A percentile compares a stretch with the other conserved stretches of the same genome.
Conservation (phyloP, 2,888 invertebrate species). For the Luperina nickerlii region DNA sequence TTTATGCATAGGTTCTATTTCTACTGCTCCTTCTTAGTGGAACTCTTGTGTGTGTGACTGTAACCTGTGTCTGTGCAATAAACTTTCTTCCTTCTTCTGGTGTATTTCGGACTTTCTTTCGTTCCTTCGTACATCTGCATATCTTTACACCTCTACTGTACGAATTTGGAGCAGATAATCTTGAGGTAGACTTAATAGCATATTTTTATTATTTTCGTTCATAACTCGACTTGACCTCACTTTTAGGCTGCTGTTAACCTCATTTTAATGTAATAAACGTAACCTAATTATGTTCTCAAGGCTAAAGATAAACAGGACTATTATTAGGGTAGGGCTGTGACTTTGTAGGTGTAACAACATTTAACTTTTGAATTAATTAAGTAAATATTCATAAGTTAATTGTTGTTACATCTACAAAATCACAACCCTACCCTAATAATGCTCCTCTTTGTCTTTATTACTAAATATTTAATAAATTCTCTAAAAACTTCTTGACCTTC, state of each 20-base stretch:
- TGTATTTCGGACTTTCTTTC: too few species aligned
- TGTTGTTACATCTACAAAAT: too few species aligned
- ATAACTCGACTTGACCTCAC: conserved; percentile 37
- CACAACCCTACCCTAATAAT: too few species aligned
- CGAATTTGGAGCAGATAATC: neutral
- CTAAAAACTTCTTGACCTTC: too few species aligned
- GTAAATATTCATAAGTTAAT: too few species aligned
- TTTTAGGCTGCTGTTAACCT: conserved; percentile 33
- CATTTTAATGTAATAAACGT: conserved; percentile 27
- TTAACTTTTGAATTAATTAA: neutral
- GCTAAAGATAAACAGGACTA: neutral
- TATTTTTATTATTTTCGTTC: conserved; percentile 13
- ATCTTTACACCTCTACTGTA: neutral
- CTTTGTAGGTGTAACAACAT: neutral
- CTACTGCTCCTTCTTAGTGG: too few species aligned
- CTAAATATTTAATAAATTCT: too few species aligned
- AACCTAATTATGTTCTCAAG: conserved; percentile 42
- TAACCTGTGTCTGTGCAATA: too few species aligned
- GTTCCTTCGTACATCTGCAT: too few species aligned
- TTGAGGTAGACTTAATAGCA: neutral
- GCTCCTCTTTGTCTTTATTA: too few species aligned
- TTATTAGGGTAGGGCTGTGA: neutral
- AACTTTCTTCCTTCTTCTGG: too few species aligned
- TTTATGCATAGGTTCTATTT: neutral
- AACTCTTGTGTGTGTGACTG: too few species aligned